These are phyloP conservation scores for Gopherus evgoodei DNA, from an alignment of 2,113 vertebrate species.

Conservation along the genomic window DNA sequence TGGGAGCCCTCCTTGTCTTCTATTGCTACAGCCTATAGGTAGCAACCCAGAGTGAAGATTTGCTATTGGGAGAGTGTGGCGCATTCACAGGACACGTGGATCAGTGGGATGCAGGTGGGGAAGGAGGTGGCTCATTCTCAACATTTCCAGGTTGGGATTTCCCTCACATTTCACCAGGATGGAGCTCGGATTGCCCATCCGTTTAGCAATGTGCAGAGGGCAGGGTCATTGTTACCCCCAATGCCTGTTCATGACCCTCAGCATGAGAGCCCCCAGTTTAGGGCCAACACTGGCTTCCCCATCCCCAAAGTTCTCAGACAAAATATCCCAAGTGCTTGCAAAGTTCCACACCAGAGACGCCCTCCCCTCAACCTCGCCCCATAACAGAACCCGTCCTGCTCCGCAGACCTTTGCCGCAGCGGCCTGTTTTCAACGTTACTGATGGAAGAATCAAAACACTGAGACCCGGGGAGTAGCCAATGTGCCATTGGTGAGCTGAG, in stretches of 20 bases:
- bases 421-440: neutral
- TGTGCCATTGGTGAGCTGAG: too few species aligned
- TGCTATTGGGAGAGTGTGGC: neutral
- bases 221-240: neutral
- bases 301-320: neutral
- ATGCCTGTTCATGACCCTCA: fast-evolving
- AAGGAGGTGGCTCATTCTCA: too few species aligned
- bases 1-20: neutral
- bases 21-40: neutral
- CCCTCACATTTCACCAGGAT: too few species aligned
- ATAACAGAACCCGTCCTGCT: neutral
- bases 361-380: neutral
- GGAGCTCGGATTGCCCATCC: too few species aligned
- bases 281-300: neutral
- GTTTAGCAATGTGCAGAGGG: neutral
- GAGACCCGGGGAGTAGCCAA: neutral
- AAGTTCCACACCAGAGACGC: neutral
- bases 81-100: neutral
- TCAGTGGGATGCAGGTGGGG: neutral
- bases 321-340: neutral
- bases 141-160: too few species aligned
- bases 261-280: neutral
- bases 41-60: neutral
- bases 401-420: neutral
- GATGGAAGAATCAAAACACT: neutral